Evolutionary conservation across 2,113 vertebrate species (phyloP).

Genomic region (Saccopteryx leptura): DNA sequence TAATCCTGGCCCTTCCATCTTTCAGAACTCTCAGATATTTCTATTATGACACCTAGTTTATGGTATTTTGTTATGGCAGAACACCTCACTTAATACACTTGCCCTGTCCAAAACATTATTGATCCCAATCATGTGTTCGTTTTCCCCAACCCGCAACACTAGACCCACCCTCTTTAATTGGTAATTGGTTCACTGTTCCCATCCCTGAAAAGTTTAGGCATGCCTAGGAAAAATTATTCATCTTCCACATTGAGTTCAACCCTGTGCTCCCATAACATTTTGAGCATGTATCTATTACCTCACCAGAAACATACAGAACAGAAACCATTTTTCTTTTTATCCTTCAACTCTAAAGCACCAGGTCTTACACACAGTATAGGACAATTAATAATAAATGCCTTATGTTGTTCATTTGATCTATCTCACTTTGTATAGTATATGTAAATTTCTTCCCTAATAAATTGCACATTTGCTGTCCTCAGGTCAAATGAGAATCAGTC

Average conservation of each 20-base stretch:
- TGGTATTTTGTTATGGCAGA: background rate
- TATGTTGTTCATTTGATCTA: background rate
- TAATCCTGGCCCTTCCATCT: too few relatives aligned
- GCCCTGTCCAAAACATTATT: background rate
- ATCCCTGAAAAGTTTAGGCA: background rate
- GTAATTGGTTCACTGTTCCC: background rate
- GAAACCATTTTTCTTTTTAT: background rate
- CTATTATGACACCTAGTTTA: too few relatives aligned
- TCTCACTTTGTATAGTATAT: background rate
- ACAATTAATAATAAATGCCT: background rate
- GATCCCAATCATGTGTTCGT: background rate
- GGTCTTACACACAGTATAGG: background rate
- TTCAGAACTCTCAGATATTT: too few relatives aligned
- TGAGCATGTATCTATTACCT: background rate
- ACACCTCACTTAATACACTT: background rate
- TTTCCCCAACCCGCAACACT: background rate
- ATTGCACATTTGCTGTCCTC: background rate
- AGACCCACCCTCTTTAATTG: background rate
- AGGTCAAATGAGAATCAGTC: constrained; percentile 3
- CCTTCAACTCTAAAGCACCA: background rate
- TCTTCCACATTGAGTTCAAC: background rate
- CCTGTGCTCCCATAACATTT: background rate
- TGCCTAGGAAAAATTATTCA: background rate
- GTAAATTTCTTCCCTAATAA: background rate
- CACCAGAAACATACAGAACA: background rate